A percentile compares a stretch with the other conserved stretches of the same genome.
These are phyloP conservation scores for Pseudomugil gertrudae DNA, from an alignment of 2,797 vertebrate species.

Conservation along the genomic window DNA sequence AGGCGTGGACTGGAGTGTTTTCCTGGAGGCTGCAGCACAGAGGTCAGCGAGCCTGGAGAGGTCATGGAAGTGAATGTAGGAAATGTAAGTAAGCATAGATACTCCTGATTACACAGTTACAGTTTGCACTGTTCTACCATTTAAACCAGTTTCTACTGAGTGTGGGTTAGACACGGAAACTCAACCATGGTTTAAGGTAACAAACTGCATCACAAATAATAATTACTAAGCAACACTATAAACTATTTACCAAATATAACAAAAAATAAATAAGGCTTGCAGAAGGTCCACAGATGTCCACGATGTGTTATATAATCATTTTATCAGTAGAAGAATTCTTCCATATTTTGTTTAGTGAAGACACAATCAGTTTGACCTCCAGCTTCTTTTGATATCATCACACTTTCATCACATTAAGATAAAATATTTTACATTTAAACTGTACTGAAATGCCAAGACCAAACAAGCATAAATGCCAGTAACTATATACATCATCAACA, in stretches of 20 bases:
- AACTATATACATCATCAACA: constrained; percentile 26
- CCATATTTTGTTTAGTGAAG: neutral
- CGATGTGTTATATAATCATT: neutral
- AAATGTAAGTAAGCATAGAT: constrained; percentile 65
- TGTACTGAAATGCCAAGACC: neutral
- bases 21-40: constrained; percentile 71
- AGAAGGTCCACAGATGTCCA: neutral
- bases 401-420: neutral
- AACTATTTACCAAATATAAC: neutral
- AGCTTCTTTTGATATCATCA: neutral
- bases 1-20: constrained; percentile 67
- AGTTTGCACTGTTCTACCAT: neutral
- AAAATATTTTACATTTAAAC: neutral
- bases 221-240: neutral
- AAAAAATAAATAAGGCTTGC: neutral
- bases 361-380: neutral
- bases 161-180: neutral
- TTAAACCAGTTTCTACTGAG: neutral
- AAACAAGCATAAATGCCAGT: constrained; percentile 31
- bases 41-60: constrained; percentile 67
- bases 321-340: neutral
- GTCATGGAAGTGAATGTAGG: constrained; percentile 50
- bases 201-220: neutral
- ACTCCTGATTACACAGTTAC: neutral
- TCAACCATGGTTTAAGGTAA: neutral